Evolutionary conservation across 2,113 vertebrate genomes (phyloP).

Genomic region (Channa maculata): DNA sequence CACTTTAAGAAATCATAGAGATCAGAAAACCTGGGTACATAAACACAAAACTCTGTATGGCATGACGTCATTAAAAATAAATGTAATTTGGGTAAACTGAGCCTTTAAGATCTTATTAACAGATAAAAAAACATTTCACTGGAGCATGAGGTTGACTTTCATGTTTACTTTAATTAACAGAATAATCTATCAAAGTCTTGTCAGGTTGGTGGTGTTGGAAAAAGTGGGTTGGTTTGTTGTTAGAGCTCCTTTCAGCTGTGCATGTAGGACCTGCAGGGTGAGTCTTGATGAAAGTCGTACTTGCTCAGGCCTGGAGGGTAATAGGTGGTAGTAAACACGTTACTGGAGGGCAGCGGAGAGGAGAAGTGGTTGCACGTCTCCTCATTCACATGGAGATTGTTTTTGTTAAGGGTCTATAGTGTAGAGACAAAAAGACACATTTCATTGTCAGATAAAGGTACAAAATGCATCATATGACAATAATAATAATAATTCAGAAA

Average conservation of each 20-base stretch:
- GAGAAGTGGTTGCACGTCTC: constrained; percentile 94
- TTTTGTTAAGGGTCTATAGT: constrained; percentile 94
- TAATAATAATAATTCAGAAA: background rate
- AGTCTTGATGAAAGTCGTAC: constrained; percentile 92
- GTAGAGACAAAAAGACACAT: background rate
- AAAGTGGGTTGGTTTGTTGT: background rate
- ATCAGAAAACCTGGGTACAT: no score
- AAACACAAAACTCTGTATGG: no score
- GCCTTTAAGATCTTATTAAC: background rate
- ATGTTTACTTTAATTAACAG: constrained; percentile 7
- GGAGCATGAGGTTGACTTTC: constrained; percentile 9
- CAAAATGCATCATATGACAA: background rate
- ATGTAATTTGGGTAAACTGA: background rate
- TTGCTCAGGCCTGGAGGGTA: constrained; percentile 93
- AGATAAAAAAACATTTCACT: background rate
- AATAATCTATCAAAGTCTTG: background rate
- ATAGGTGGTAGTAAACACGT: constrained; percentile 96
- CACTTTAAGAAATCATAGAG: no score
- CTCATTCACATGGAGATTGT: constrained; percentile 92
- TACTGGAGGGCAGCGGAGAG: constrained; percentile 89
- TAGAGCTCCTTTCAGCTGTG: constrained; percentile 88
- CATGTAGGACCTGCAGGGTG: constrained; percentile 94
- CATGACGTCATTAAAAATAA: no score
- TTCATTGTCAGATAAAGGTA: background rate
- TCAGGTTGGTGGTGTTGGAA: background rate